These are phyloP conservation scores for Euplagia quadripunctaria DNA, from an alignment of 2,888 invertebrate species.

Conservation along the genomic window DNA sequence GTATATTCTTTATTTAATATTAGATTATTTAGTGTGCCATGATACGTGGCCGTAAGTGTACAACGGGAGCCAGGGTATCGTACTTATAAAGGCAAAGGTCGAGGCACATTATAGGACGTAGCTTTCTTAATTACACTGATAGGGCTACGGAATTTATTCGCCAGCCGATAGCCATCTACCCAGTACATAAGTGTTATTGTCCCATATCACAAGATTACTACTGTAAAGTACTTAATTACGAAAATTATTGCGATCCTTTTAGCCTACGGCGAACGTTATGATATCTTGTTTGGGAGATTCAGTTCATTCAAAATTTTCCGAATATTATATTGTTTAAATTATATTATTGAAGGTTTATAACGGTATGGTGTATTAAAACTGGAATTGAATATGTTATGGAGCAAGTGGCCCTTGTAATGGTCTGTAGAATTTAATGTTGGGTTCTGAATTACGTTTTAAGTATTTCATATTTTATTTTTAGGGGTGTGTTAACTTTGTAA, in stretches of 20 bases:
- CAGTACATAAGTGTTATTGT: constrained; percentile 56
- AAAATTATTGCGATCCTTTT: constrained; percentile 53
- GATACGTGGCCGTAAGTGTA: constrained; percentile 16
- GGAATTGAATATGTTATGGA: constrained; percentile 34
- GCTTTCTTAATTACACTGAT: constrained; percentile 58
- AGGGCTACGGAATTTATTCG: constrained; percentile 56
- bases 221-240: constrained; percentile 54
- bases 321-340: constrained; percentile 38
- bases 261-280: constrained; percentile 36
- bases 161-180: constrained; percentile 46
- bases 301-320: constrained; percentile 27
- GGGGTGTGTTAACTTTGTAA: constrained; percentile 27
- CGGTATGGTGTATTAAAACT: constrained; percentile 41
- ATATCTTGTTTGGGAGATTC: constrained; percentile 36
- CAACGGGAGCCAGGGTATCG: constrained; percentile 27
- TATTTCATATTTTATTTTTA: constrained; percentile 30
- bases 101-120: constrained; percentile 54
- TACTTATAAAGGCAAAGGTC: constrained; percentile 51
- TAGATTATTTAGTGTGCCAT: constrained; percentile 35
- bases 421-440: constrained; percentile 31
- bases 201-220: constrained; percentile 52
- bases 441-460: constrained; percentile 25
- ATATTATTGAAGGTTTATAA: constrained; percentile 42
- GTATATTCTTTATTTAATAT: constrained; percentile 38
- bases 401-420: constrained; percentile 23